These are phyloP conservation scores for Ctena decussata DNA, from an alignment of 2,888 invertebrate species.

Conservation along the genomic window DNA sequence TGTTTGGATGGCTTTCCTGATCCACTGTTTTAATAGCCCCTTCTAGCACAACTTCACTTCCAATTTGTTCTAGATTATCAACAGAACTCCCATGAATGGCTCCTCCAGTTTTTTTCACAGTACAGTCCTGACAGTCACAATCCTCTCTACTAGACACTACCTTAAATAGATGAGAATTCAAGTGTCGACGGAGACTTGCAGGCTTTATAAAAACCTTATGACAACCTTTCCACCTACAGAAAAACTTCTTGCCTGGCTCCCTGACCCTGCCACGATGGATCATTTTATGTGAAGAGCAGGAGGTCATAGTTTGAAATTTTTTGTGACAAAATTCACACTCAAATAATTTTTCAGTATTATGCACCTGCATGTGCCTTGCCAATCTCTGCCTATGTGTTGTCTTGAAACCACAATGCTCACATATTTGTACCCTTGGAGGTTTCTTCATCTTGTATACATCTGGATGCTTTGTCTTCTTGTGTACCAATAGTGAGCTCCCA, in stretches of 20 bases:
- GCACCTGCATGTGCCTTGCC: conserved; percentile 56
- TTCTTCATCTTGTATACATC: conserved; percentile 27
- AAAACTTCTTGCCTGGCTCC: conserved; percentile 37
- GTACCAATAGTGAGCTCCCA: conserved; percentile 36
- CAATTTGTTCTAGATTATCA: not conserved
- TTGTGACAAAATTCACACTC: conserved; percentile 52
- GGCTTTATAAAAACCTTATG: conserved; percentile 49
- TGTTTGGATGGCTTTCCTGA: not conserved
- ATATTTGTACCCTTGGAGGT: conserved; percentile 32
- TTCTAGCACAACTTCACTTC: not conserved
- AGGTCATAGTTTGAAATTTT: conserved; percentile 59
- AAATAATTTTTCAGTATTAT: conserved; percentile 53
- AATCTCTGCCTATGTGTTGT: conserved; percentile 47
- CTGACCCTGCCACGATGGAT: conserved; percentile 53
- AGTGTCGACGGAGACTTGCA: conserved; percentile 48
- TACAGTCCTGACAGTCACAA: conserved; percentile 58
- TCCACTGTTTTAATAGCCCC: not conserved
- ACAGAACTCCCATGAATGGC: not conserved
- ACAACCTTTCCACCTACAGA: conserved; percentile 55
- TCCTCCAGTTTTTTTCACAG: not conserved
- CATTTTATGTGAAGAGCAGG: conserved; percentile 61
- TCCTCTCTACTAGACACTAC: conserved; percentile 51
- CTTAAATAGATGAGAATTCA: conserved; percentile 62
- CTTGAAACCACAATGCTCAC: conserved; percentile 52
- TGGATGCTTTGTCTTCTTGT: conserved; percentile 52